Percentiles rank a stretch among this genome's conserved stretches.
phyloP scores from a whole-genome alignment of 2,888 invertebrate genomes.

The Aspidiotus destructor region DNA sequence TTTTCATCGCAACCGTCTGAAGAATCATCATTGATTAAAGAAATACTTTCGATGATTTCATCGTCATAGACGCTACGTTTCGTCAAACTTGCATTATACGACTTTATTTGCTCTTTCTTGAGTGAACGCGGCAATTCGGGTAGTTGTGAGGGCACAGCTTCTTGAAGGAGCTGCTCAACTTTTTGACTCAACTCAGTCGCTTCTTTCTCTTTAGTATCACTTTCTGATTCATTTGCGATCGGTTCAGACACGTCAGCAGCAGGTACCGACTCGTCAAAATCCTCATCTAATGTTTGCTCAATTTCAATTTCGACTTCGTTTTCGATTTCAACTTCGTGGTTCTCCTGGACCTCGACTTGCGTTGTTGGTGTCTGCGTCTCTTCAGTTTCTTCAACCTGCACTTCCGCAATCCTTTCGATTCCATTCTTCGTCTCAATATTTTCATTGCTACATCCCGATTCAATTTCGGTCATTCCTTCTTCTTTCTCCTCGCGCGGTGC shows the following conservation, averaged over 20 bases:
- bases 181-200: conserved; percentile 38
- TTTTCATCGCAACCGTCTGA: too few relatives aligned
- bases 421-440: too few relatives aligned
- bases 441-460: too few relatives aligned
- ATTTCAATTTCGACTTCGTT: conserved; percentile 8
- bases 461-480: too few relatives aligned
- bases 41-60: too few relatives aligned
- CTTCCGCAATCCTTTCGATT: too few relatives aligned
- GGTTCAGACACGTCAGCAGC: conserved; percentile 6
- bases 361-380: conserved; percentile 5
- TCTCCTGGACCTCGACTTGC: conserved; percentile 8
- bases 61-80: too few relatives aligned
- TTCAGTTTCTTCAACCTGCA: background rate
- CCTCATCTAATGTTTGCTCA: background rate
- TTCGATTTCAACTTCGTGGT: conserved; percentile 27
- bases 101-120: conserved; percentile 22
- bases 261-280: background rate
- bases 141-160: conserved; percentile 45
- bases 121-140: conserved; percentile 22
- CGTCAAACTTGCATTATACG: conserved; percentile 8
- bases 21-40: too few relatives aligned
- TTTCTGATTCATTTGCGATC: background rate
- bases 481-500: too few relatives aligned
- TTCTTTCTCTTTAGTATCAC: conserved; percentile 35
- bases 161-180: conserved; percentile 52